Evolutionary conservation across 2,113 vertebrate species (phyloP).

Genomic region (Coptodon bakossiorum): DNA sequence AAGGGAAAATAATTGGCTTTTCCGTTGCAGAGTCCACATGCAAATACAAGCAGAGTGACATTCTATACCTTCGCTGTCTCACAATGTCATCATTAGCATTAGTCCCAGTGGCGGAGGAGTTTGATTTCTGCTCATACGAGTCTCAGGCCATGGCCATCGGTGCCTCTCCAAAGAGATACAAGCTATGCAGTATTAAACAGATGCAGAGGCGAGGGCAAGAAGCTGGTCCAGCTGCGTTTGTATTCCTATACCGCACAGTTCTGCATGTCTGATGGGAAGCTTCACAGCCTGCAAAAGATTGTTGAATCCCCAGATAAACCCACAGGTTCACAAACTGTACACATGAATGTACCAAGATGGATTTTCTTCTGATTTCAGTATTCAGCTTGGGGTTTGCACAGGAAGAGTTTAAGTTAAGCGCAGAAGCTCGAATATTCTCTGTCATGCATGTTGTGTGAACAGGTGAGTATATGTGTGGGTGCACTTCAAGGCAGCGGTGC

Average conservation of each 20-base stretch:
- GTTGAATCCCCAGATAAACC: constrained; percentile 48
- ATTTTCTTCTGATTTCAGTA: constrained; percentile 52
- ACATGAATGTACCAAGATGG: constrained; percentile 44
- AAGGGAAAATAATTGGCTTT: constrained; percentile 76
- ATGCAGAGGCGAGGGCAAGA: constrained; percentile 7
- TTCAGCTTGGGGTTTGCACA: constrained; percentile 39
- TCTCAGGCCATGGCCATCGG: constrained; percentile 31
- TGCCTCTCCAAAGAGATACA: constrained; percentile 31
- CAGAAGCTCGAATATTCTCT: constrained; percentile 26
- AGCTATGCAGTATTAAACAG: constrained; percentile 35
- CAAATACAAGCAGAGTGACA: constrained; percentile 55
- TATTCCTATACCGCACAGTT: constrained; percentile 25
- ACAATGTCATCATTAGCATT: constrained; percentile 63
- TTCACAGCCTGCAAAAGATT: constrained; percentile 30
- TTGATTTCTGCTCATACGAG: constrained; percentile 58
- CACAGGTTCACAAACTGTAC: constrained; percentile 22
- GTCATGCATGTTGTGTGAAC: constrained; percentile 7
- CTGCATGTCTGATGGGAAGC: constrained; percentile 22
- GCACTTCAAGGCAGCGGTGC: constrained; percentile 16
- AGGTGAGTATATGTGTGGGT: neutral
- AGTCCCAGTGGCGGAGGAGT: constrained; percentile 43
- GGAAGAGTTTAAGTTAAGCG: constrained; percentile 32
- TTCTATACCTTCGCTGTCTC: constrained; percentile 33
- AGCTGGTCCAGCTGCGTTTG: constrained; percentile 21
- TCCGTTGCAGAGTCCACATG: constrained; percentile 59